Evolutionary conservation across 1,140 invertebrate genomes (phyloP).

Genomic region (Sitophilus oryzae): DNA sequence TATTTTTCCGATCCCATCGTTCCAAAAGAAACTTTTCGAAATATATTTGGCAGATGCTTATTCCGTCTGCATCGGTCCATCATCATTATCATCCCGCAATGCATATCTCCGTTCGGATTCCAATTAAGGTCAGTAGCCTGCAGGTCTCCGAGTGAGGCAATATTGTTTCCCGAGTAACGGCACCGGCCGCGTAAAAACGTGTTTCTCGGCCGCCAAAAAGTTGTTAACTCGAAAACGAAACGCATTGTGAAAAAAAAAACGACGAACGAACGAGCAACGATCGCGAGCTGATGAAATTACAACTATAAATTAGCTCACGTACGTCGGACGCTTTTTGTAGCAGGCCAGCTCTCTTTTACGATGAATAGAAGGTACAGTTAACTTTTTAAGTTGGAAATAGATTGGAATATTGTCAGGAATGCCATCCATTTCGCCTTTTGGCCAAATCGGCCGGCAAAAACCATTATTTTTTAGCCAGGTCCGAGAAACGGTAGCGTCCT

Average conservation of each 20-base stretch:
- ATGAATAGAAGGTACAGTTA: slow-evolving; percentile 30
- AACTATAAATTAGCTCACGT: slow-evolving; percentile 32
- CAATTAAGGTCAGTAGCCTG: slow-evolving; percentile 29
- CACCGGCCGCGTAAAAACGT: slow-evolving; percentile 20
- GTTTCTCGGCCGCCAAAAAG: slow-evolving; percentile 28
- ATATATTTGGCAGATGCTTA: too few species aligned
- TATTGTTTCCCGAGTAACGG: slow-evolving; percentile 31
- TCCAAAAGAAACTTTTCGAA: too few species aligned
- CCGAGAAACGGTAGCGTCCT: not conserved
- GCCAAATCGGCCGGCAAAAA: slow-evolving; percentile 17
- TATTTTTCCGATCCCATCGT: too few species aligned
- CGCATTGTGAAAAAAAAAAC: slow-evolving; percentile 18
- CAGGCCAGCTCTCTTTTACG: slow-evolving; percentile 20
- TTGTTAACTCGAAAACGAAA: slow-evolving; percentile 27
- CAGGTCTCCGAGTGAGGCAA: slow-evolving; percentile 26
- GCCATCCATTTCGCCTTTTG: slow-evolving; percentile 20
- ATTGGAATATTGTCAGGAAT: slow-evolving; percentile 27
- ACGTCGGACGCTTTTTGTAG: slow-evolving; percentile 26
- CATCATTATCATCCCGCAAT: too few species aligned
- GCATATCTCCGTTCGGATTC: slow-evolving; percentile 29
- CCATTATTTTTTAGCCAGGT: not conserved
- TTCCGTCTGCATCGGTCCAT: slow-evolving; percentile 20
- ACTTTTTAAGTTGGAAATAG: slow-evolving; percentile 26
- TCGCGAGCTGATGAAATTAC: slow-evolving; percentile 29
- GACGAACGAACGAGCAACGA: too few species aligned